phyloP scores from a whole-genome alignment of 2,888 invertebrate species.

The Macrosiphum euphorbiae region DNA sequence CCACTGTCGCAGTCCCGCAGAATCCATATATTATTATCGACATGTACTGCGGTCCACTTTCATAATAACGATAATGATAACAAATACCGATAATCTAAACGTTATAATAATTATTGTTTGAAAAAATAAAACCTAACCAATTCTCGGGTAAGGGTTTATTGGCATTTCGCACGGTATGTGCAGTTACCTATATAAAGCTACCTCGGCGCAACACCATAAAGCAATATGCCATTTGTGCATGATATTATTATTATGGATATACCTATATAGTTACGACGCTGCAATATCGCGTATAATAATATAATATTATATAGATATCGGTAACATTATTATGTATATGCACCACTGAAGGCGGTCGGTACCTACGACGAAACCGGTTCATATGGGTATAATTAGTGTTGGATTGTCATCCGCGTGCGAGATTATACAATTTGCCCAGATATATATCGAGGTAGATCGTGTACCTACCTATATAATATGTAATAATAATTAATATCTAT shows the following conservation, averaged over 20 bases:
- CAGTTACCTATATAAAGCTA: neutral
- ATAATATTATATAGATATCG: neutral
- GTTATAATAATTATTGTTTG: neutral
- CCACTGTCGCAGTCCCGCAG: neutral
- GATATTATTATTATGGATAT: neutral
- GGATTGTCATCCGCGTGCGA: conserved; percentile 32
- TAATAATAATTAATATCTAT: neutral
- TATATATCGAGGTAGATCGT: conserved; percentile 7
- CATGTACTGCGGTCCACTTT: neutral
- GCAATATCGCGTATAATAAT: neutral
- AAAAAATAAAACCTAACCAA: neutral
- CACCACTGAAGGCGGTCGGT: conserved; percentile 11
- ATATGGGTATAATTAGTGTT: conserved; percentile 44
- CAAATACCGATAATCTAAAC: neutral
- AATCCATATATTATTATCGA: neutral
- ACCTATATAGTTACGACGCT: neutral
- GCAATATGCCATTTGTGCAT: neutral
- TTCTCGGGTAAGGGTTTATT: neutral
- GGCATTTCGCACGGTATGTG: neutral
- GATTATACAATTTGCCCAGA: conserved; percentile 37
- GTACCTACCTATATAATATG: neutral
- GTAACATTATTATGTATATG: neutral
- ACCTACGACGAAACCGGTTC: conserved; percentile 33
- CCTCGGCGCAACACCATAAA: neutral
- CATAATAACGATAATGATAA: neutral